Conservation (phyloP, 2,888 invertebrate species). For the Drosophila meridiana region DNA sequence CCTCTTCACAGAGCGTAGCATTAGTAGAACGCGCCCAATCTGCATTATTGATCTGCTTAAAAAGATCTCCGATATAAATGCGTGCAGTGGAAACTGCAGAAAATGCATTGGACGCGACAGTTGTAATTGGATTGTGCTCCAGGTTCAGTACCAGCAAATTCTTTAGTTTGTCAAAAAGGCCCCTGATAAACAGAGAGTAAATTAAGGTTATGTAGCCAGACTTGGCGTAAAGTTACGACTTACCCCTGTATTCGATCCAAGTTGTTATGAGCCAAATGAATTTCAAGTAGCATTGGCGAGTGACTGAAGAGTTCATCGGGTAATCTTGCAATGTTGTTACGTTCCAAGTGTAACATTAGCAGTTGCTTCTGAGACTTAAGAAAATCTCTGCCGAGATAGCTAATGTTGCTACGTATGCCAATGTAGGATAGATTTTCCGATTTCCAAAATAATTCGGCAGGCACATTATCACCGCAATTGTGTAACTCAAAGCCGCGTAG, state of each 20-base stretch:
- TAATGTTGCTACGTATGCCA: constrained; percentile 66
- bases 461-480: constrained; percentile 70
- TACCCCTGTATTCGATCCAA: constrained; percentile 69
- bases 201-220: neutral
- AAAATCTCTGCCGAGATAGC: constrained; percentile 65
- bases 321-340: constrained; percentile 66
- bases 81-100: constrained; percentile 52
- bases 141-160: constrained; percentile 66
- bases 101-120: constrained; percentile 62
- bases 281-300: constrained; percentile 58
- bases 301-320: constrained; percentile 64
- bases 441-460: constrained; percentile 69
- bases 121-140: constrained; percentile 70
- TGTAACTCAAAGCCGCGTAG: constrained; percentile 58
- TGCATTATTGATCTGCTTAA: constrained; percentile 35
- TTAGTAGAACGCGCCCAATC: constrained; percentile 66
- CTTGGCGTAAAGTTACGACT: neutral
- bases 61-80: constrained; percentile 65
- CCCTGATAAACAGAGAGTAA: constrained; percentile 29
- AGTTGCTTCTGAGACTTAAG: constrained; percentile 59
- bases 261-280: constrained; percentile 67
- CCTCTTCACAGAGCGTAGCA: constrained; percentile 72
- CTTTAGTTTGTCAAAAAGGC: constrained; percentile 61
- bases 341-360: constrained; percentile 53
- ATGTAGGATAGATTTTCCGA: constrained; percentile 62